Conservation (phyloP, 37 sponge, comb jelly and placozoan genomes). For the Spongia lamella region DNA sequence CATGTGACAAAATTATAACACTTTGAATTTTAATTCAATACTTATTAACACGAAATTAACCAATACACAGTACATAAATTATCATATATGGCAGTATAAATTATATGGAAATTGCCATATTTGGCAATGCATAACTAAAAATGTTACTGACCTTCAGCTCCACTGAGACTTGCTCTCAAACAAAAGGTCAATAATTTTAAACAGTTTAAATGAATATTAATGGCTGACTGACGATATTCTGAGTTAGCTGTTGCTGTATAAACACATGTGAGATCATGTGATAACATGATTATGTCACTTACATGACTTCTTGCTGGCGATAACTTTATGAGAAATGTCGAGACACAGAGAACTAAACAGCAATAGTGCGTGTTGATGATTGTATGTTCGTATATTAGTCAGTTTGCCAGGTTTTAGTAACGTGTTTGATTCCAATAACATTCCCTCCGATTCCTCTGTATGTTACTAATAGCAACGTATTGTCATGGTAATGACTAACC, state of each 20-base stretch:
- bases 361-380: constrained; percentile 52
- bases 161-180: constrained; percentile 38
- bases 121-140: no score
- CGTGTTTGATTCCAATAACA: neutral
- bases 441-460: constrained; percentile 4
- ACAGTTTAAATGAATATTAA: constrained; percentile 30
- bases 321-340: constrained; percentile 31
- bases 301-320: constrained; percentile 32
- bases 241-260: neutral
- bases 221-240: constrained; percentile 1
- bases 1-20: no score
- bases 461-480: no score
- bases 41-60: no score
- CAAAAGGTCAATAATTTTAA: constrained; percentile 46
- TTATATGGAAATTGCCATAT: no score
- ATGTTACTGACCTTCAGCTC: neutral
- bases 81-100: no score
- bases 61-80: no score
- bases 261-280: neutral
- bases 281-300: neutral
- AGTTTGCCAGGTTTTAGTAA: constrained; percentile 6
- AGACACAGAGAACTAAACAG: constrained; percentile 59
- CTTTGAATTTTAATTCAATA: no score
- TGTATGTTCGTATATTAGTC: constrained; percentile 23
- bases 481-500: neutral